Base-by-base conservation (phyloP, 2,888 invertebrate species). In the Helicoverpa assulta region DNA sequence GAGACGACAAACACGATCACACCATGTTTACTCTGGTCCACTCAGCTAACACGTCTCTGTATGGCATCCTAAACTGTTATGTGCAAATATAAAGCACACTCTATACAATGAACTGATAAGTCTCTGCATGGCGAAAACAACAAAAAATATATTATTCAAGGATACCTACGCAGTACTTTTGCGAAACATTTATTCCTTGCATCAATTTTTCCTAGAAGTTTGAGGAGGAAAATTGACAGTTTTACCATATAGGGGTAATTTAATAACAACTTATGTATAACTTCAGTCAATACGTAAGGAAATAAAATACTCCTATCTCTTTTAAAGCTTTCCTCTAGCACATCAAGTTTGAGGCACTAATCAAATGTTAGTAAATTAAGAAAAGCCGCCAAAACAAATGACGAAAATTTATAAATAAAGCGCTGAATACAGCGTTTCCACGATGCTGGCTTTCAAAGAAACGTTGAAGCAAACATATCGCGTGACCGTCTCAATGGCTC, bases 1-100 rank as follows among this genome's bases (percentile, higher is more conserved):
- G 72, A 76, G 82, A 65, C 68, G 18, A 66, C 72, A 83, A 85
- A 86, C 85, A 86, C 83, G 67, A 83, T 74, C 76, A 68, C 68
- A 71, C 78, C 72, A 81, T 86, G 73, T 86, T 86, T 86, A 79
- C 82, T 55, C 63, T 53, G 53, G 51, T 75, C 71, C 76, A 62
- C 67, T 67, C 60, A 64, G 73, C 73, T 68, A 71, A 81, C 56
- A 67, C 19, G 10, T 59, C 55, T 66, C 66, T 63, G 60, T 69
- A 66, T 43, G 10, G 55, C 47, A 67, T 73, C 37, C 5, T 21
- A 56, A 26, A 64, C 51, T 19, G 47, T 10, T 57, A 64, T 33
- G 43, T 50, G 21, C 55, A 64, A 33, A 60, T 53, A 59, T 19
- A 26, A 56, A 59, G 59, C 58, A 70, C 55, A 59, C 58, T 58